A percentile compares a stretch with the other conserved stretches of the same genome.
Conservation (phyloP, 2,888 invertebrate genomes). For the Drosophila kambysellisi region DNA sequence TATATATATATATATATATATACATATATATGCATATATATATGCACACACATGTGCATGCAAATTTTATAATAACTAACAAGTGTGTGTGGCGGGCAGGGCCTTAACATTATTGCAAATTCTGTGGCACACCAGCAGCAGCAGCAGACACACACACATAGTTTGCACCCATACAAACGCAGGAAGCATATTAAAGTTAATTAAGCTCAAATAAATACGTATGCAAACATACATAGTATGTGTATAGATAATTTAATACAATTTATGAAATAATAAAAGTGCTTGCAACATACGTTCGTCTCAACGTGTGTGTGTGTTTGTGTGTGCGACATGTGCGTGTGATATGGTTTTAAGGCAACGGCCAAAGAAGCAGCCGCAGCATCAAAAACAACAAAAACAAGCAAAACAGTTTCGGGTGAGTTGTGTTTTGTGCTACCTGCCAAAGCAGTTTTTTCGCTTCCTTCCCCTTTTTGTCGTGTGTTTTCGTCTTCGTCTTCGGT, state of each 20-base stretch:
- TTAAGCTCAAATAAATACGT: constrained; percentile 56
- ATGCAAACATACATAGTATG: constrained; percentile 14
- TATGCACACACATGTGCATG: constrained; percentile 5
- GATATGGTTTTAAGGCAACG: constrained; percentile 58
- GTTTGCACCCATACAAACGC: constrained; percentile 70
- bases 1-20: not conserved
- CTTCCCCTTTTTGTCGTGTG: constrained; percentile 32
- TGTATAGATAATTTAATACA: constrained; percentile 58
- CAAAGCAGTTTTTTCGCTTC: constrained; percentile 28
- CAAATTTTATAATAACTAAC: constrained; percentile 45
- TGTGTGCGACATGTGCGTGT: constrained; percentile 73
- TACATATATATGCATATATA: constrained; percentile 7
- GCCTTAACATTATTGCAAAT: constrained; percentile 71
- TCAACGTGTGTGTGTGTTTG: constrained; percentile 33
- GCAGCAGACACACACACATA: constrained; percentile 46
- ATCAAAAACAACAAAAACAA: constrained; percentile 34
- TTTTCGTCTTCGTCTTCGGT: constrained; percentile 23
- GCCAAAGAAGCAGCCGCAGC: constrained; percentile 49
- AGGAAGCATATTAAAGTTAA: constrained; percentile 74
- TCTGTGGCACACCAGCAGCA: constrained; percentile 47
- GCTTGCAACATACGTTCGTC: constrained; percentile 42
- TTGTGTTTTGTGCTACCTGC: constrained; percentile 65
- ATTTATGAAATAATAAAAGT: constrained; percentile 68
- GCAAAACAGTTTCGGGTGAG: constrained; percentile 70
- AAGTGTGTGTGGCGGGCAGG: constrained; percentile 53